Conservation (phyloP, 2,888 invertebrate genomes). For the Congeria kusceri region DNA sequence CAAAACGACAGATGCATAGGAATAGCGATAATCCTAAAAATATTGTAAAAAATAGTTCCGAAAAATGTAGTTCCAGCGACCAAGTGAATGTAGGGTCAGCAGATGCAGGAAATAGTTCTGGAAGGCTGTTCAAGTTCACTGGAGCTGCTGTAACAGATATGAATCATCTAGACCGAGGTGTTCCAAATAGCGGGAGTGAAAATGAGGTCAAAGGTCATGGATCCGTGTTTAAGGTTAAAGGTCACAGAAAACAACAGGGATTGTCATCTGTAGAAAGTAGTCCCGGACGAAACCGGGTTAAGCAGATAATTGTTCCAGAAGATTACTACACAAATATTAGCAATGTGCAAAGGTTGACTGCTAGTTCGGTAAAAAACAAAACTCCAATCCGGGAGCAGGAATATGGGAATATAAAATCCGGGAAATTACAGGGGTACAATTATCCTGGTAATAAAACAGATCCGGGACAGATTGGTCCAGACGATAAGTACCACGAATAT, state of each 20-base stretch:
- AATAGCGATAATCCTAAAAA: neutral
- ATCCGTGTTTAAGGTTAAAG: slow-evolving; percentile 12
- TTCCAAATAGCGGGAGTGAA: slow-evolving; percentile 1
- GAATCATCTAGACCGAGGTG: neutral
- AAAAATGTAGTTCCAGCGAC: no score
- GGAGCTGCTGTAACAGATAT: neutral
- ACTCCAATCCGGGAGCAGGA: neutral
- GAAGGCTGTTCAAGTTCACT: neutral
- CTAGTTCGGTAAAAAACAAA: neutral
- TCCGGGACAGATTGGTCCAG: slow-evolving; percentile 50
- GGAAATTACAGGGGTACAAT: neutral
- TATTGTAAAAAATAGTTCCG: slow-evolving; percentile 1
- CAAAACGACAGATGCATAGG: slow-evolving; percentile 28
- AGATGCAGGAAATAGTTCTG: neutral
- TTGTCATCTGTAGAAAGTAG: slow-evolving; percentile 36
- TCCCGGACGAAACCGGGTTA: slow-evolving; percentile 51
- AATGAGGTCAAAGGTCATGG: slow-evolving; percentile 1
- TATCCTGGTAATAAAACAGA: neutral
- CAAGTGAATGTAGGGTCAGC: no score
- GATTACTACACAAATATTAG: slow-evolving; percentile 51
- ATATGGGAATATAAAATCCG: slow-evolving; percentile 17
- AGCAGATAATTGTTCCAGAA: slow-evolving; percentile 59
- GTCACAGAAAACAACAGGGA: neutral
- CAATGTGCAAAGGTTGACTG: slow-evolving; percentile 9
- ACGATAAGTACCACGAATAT: slow-evolving; percentile 62